phyloP scores from a whole-genome alignment of 2,113 vertebrate genomes.

The Oncorhynchus keta region DNA sequence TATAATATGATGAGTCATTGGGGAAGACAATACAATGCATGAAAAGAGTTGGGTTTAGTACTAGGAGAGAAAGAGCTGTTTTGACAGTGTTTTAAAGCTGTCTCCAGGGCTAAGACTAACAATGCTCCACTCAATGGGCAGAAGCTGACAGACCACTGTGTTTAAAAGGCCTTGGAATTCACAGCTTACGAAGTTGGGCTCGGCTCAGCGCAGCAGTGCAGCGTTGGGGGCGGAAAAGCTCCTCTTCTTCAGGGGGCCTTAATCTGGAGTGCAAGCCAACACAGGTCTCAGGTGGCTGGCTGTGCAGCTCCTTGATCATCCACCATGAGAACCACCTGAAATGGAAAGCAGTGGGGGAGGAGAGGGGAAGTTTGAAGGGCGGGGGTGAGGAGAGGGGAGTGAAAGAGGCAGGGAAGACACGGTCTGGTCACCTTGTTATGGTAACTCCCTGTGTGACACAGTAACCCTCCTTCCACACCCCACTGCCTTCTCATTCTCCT shows the following conservation, averaged over 20 bases:
- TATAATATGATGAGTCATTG: conserved; percentile 43
- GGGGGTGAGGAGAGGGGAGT: background rate
- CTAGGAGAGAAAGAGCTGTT: conserved; percentile 45
- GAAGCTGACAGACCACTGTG: conserved; percentile 78
- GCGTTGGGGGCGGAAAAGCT: conserved; percentile 9
- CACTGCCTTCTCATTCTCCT: conserved; percentile 18
- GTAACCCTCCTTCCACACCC: conserved; percentile 35
- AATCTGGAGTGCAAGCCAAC: conserved; percentile 64
- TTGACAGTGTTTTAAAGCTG: conserved; percentile 65
- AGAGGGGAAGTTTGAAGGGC: background rate
- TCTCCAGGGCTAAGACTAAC: conserved; percentile 64
- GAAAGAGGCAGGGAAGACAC: background rate
- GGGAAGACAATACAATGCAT: conserved; percentile 25
- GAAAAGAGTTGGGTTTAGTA: conserved; percentile 33
- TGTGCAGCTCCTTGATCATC: conserved; percentile 59
- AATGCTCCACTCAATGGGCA: conserved; percentile 71
- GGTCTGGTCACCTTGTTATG: conserved; percentile 23
- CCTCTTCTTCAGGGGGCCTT: conserved; percentile 28
- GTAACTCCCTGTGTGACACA: conserved; percentile 47
- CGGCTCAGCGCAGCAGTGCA: conserved; percentile 11
- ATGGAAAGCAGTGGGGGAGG: conserved; percentile 16
- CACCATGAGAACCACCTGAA: conserved; percentile 64
- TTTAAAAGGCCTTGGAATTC: conserved; percentile 77
- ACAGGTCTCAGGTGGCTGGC: conserved; percentile 68
- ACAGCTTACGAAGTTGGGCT: conserved; percentile 63